phyloP scores from a whole-genome alignment of 2,888 invertebrate species.

The Plebejus anna region DNA sequence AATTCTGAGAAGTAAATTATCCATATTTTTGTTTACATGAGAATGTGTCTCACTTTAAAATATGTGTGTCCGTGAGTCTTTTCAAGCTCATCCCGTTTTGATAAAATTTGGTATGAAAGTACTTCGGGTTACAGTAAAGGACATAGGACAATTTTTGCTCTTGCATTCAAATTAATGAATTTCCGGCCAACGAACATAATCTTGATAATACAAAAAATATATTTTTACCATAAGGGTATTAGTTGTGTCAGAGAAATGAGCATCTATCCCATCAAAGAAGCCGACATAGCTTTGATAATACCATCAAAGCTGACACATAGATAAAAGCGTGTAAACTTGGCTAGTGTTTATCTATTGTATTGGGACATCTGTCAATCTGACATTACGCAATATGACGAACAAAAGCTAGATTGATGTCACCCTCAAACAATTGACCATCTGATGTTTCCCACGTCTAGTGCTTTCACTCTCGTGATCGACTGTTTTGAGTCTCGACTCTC shows the following conservation, averaged over 20 bases:
- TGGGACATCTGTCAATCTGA: conserved; percentile 30
- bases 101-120: too few relatives aligned
- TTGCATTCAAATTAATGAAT: too few relatives aligned
- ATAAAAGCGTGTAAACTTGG: neutral
- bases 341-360: conserved; percentile 8
- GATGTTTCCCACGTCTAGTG: conserved; percentile 30
- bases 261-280: neutral
- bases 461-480: conserved; percentile 60
- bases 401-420: conserved; percentile 30
- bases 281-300: neutral
- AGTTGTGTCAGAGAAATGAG: neutral
- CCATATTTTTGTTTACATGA: neutral
- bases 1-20: neutral
- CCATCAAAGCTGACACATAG: neutral
- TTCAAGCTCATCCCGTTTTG: too few relatives aligned
- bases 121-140: too few relatives aligned
- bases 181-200: too few relatives aligned
- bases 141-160: too few relatives aligned
- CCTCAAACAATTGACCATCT: conserved; percentile 29
- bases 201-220: too few relatives aligned
- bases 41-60: too few relatives aligned
- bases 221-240: neutral
- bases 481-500: conserved; percentile 43
- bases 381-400: conserved; percentile 31
- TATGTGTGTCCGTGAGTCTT: too few relatives aligned